These are phyloP conservation scores for Sebastes reedi DNA, from an alignment of 2,797 vertebrate species.

Conservation along the genomic window DNA sequence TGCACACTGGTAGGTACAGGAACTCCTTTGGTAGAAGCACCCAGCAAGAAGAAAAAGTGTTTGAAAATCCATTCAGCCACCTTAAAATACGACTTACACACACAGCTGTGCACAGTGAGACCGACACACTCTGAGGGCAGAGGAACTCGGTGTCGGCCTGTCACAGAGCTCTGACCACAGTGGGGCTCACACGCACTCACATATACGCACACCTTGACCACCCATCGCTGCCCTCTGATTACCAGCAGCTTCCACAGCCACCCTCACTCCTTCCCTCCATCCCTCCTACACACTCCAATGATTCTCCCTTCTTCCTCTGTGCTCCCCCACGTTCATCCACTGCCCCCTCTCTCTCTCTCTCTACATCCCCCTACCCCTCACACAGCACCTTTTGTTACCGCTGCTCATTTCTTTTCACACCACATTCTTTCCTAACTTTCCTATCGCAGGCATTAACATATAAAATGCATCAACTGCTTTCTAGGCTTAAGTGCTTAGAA, in stretches of 20 bases:
- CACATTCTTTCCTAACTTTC: constrained; percentile 50
- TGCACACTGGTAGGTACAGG: constrained; percentile 13
- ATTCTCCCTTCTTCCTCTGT: constrained; percentile 38
- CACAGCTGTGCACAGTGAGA: constrained; percentile 68
- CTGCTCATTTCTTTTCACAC: constrained; percentile 45
- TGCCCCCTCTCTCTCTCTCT: constrained; percentile 1
- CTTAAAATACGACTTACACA: constrained; percentile 62
- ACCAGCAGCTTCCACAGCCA: constrained; percentile 69
- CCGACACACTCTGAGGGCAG: constrained; percentile 60
- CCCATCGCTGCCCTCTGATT: constrained; percentile 78
- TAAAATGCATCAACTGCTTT: constrained; percentile 56
- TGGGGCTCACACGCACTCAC: constrained; percentile 41
- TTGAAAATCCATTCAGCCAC: constrained; percentile 64
- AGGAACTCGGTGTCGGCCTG: constrained; percentile 60
- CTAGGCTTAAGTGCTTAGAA: constrained; percentile 47
- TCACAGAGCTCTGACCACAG: constrained; percentile 72
- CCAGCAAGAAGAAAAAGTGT: constrained; percentile 52
- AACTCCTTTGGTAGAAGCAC: constrained; percentile 16
- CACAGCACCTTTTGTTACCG: constrained; percentile 35
- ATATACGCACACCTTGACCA: constrained; percentile 66
- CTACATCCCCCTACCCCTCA: not conserved
- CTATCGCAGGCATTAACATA: constrained; percentile 65
- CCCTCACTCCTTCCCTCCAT: constrained; percentile 65
- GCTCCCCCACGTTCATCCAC: constrained; percentile 37
- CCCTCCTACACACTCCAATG: constrained; percentile 69